These are phyloP conservation scores for Allobates femoralis DNA, from an alignment of 2,797 vertebrate genomes.

Conservation along the genomic window DNA sequence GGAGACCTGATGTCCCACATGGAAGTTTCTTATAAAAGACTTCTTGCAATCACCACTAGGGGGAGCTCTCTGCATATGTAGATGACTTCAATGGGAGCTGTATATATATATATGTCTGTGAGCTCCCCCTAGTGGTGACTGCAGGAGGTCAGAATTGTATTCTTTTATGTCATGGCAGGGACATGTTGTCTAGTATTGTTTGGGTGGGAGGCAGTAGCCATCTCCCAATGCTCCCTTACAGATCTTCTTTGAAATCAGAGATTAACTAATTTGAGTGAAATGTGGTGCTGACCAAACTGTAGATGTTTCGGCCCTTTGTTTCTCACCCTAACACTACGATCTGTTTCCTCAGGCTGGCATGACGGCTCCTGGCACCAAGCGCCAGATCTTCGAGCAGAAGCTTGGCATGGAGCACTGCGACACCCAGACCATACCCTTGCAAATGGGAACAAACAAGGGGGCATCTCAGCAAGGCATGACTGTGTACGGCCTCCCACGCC, in stretches of 20 bases:
- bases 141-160: neutral
- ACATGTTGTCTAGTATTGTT: too few species aligned
- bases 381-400: slow-evolving; percentile 92
- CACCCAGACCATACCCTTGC: slow-evolving; percentile 87
- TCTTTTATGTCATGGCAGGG: too few species aligned
- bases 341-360: slow-evolving; percentile 83
- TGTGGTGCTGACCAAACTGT: too few species aligned
- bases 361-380: slow-evolving; percentile 92
- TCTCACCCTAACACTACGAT: neutral
- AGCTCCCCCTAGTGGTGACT: slow-evolving; percentile 4
- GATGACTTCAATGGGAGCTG: neutral
- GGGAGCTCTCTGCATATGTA: neutral
- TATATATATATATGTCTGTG: neutral
- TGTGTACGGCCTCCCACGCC: slow-evolving; percentile 89
- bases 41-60: neutral
- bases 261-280: too few species aligned
- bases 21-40: too few species aligned
- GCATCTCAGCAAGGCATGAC: slow-evolving; percentile 94
- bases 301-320: too few species aligned
- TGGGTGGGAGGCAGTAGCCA: too few species aligned
- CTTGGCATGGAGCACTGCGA: slow-evolving; percentile 92
- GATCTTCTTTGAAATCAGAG: too few species aligned
- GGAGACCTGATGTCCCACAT: neutral
- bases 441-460: slow-evolving; percentile 96
- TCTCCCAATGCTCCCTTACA: too few species aligned